These are phyloP conservation scores for Colinus virginianus DNA, from an alignment of 2,113 vertebrate genomes.

Conservation along the genomic window DNA sequence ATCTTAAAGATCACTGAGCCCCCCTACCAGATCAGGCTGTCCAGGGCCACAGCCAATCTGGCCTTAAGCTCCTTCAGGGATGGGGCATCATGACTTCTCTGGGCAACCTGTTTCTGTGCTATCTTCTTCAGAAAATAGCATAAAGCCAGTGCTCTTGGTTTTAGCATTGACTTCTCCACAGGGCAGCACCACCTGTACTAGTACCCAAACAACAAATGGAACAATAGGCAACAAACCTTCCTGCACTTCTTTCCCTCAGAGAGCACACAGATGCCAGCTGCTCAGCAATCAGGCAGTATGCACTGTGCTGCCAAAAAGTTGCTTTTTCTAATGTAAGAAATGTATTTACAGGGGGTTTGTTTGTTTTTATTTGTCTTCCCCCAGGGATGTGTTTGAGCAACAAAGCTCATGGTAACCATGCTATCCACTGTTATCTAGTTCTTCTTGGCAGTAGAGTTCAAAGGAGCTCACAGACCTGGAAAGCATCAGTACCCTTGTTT, in stretches of 20 bases:
- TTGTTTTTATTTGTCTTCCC: constrained; percentile 16
- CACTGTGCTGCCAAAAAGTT: not conserved
- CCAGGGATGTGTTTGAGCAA: not conserved
- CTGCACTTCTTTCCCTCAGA: not conserved
- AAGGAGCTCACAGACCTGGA: not conserved
- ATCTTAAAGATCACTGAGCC: no score
- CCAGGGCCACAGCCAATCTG: no score
- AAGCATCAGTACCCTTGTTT: not conserved
- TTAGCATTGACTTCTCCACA: not conserved
- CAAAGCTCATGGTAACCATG: not conserved
- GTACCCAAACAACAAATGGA: not conserved
- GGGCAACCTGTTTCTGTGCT: no score
- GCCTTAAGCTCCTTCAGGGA: no score
- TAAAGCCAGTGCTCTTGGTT: no score
- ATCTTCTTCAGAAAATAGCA: not conserved
- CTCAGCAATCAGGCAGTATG: not conserved
- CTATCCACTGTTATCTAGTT: not conserved
- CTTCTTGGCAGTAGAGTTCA: constrained; percentile 43
- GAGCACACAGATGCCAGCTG: not conserved
- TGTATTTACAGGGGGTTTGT: not conserved
- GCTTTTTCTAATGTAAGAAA: not conserved
- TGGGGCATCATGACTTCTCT: no score
- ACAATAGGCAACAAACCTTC: not conserved
- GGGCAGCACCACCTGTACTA: not conserved
- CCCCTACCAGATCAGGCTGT: no score